phyloP scores from a whole-genome alignment of 2,797 vertebrate genomes.

The Oryzias sinensis region DNA sequence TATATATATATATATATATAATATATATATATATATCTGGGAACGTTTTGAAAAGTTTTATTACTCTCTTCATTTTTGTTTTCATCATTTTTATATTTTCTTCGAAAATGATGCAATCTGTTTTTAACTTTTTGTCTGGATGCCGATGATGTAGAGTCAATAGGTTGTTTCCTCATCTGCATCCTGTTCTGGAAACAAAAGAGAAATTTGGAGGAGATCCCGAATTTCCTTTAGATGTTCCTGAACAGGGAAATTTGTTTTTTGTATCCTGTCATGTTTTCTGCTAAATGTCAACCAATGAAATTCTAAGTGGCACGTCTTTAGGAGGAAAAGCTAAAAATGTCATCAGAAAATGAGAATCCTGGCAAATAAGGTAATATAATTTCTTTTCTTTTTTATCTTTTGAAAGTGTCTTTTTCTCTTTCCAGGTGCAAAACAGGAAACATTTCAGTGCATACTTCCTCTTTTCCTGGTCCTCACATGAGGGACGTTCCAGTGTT shows the following conservation, averaged over 20 bases:
- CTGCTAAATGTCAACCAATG: slow-evolving; percentile 1
- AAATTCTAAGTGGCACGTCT: too few species aligned
- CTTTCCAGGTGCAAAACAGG: slow-evolving; percentile 66
- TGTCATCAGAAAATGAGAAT: too few species aligned
- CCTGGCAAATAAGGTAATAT: too few species aligned
- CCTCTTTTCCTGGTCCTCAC: slow-evolving; percentile 48
- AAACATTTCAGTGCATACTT: slow-evolving; percentile 37
- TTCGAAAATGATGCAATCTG: slow-evolving; percentile 38
- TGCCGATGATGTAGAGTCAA: slow-evolving; percentile 30
- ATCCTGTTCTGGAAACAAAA: slow-evolving; percentile 69
- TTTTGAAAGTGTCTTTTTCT: slow-evolving; percentile 8
- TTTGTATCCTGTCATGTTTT: slow-evolving; percentile 10
- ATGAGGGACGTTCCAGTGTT: slow-evolving; percentile 14
- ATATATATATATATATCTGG: background rate
- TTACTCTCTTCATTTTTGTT: slow-evolving; percentile 3
- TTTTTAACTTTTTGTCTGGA: slow-evolving; percentile 51
- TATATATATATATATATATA: too few species aligned
- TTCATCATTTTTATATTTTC: slow-evolving; percentile 28
- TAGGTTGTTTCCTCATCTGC: slow-evolving; percentile 69
- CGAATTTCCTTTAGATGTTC: slow-evolving; percentile 56
- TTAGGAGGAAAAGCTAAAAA: too few species aligned
- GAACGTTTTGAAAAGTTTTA: background rate
- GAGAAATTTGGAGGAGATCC: slow-evolving; percentile 38
- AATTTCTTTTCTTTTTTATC: background rate
- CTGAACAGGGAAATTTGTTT: slow-evolving; percentile 33